A percentile compares a stretch with the other conserved stretches of the same genome.
phyloP scores from a whole-genome alignment of 2,113 vertebrate species.

The Peromyscus leucopus region DNA sequence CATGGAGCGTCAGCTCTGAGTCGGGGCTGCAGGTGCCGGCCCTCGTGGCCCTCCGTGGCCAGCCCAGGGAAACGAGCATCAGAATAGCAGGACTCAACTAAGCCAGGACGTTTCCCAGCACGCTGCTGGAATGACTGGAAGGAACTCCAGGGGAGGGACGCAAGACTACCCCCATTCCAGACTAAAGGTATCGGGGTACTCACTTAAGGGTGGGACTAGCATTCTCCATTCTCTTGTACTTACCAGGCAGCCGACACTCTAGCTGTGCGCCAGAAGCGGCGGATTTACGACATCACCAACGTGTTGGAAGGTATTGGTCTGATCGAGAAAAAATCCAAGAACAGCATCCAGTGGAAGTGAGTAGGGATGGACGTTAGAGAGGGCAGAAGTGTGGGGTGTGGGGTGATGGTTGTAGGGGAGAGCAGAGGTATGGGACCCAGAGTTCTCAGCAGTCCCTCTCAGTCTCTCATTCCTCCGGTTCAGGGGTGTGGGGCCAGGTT shows the following conservation, averaged over 20 bases:
- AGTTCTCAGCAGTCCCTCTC: neutral
- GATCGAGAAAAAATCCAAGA: conserved; percentile 99
- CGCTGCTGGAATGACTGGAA: neutral
- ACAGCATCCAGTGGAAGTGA: conserved; percentile 99
- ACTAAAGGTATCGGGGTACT: neutral
- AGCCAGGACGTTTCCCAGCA: neutral
- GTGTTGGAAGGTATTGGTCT: conserved; percentile 98
- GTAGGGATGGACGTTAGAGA: conserved; percentile 77
- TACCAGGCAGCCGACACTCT: conserved; percentile 97
- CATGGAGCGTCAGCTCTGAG: neutral
- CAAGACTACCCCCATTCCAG: neutral
- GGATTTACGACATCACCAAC: conserved; percentile 99
- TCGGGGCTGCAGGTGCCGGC: conserved; percentile 58
- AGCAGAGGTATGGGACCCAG: neutral
- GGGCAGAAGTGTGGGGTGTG: neutral
- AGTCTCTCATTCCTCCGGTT: neutral
- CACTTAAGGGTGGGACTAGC: conserved; percentile 20
- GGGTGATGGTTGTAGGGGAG: conserved; percentile 29
- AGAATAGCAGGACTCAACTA: neutral
- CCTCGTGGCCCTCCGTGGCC: conserved; percentile 68
- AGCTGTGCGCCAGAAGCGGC: conserved; percentile 97
- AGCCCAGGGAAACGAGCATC: conserved; percentile 14
- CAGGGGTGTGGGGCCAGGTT: conserved; percentile 98
- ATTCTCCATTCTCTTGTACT: conserved; percentile 49
- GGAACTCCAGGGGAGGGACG: neutral